Conservation (phyloP, 2,113 vertebrate species). For the Leiothrix lutea region DNA sequence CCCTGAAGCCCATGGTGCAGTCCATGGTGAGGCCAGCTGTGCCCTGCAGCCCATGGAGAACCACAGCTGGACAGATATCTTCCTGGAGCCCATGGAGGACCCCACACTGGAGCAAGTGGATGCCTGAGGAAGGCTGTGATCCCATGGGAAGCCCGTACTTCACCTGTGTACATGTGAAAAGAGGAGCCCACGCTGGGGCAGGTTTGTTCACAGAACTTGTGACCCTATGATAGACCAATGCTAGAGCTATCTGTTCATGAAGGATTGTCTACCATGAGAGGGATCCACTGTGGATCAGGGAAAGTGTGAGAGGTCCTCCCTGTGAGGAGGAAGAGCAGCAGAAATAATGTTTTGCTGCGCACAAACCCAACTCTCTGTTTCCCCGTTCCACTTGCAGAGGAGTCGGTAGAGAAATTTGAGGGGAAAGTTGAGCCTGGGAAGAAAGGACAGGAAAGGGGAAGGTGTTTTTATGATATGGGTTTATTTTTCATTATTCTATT, state of each 20-base stretch:
- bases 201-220: background rate
- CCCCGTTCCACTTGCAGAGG: too few species aligned
- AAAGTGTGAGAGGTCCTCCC: background rate
- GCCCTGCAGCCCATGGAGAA: background rate
- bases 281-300: background rate
- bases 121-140: background rate
- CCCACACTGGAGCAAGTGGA: background rate
- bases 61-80: too few species aligned
- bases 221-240: too few species aligned
- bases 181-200: too few species aligned
- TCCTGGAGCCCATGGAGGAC: background rate
- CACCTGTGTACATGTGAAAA: background rate
- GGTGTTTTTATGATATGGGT: background rate
- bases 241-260: too few species aligned
- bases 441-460: background rate
- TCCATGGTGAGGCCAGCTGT: background rate
- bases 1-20: fast-evolving
- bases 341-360: background rate
- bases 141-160: fast-evolving
- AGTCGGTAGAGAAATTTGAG: background rate
- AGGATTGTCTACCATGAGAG: too few species aligned
- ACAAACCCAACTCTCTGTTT: background rate
- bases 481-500: background rate
- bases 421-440: background rate
- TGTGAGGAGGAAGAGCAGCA: background rate